Evolutionary conservation across 2,888 invertebrate species (phyloP), one percentile per base, ranked within the genome.

Genomic region (Apomyelois bistriatella): DNA sequence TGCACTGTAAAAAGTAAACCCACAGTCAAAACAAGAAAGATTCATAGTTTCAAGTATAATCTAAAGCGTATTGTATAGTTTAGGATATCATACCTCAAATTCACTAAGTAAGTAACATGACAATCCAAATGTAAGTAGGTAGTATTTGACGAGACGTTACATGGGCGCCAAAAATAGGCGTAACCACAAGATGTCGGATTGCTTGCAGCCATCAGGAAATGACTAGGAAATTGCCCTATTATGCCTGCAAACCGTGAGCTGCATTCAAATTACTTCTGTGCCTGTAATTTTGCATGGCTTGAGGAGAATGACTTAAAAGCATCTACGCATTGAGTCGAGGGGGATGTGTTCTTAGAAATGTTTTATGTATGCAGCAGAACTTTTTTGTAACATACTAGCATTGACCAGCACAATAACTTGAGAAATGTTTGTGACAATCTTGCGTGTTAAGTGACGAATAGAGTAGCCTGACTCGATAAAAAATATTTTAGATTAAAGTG

Each of bases 151-250:
- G 65, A 72, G 74, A 72, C 60, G 64, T 62, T 67, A 64, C 64
- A 63, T 59, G 52, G 62, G 64, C 64, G 65, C 70, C 76, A 75
- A 75, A 75, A 72, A 70, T 68, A 61, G 63, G 58, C 57, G 57
- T 55, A 57, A 69, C 82, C 85, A 69, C 86, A 84, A 86, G 84
- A 82, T 78, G 80, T 72, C 73, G 79, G 79, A 79, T 80, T 78
- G 79, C 79, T 78, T 75, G 82, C 84, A 82, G 78, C 78, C 72
- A 70, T 74, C 70, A 79, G 85, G 85, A 87, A 86, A 85, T 84
- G 82, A 83, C 79, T 72, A 74, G 86, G 85, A 87, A 87, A 87
- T 87, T 86, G 87, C 86, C 79, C 86, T 83, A 87, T 87, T 87
- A 86, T 75, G 82, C 81, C 32, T 81, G 79, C 78, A 77, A 82